These are phyloP conservation scores for Astyanax mexicanus DNA, from an alignment of 2,797 vertebrate species.

Conservation along the genomic window DNA sequence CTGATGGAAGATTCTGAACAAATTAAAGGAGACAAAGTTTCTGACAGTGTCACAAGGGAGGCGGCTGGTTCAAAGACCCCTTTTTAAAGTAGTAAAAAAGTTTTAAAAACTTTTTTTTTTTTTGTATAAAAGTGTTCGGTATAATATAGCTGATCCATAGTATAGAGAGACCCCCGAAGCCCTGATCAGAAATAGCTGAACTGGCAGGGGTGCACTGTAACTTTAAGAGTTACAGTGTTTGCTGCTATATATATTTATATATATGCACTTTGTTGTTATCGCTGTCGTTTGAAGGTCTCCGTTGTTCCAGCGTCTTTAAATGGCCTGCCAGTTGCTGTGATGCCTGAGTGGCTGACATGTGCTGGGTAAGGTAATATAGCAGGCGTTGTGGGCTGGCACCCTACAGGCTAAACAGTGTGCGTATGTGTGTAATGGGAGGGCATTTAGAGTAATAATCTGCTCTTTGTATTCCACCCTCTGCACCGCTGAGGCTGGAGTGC, in stretches of 20 bases:
- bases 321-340: constrained; percentile 35
- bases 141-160: background rate
- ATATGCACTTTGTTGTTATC: constrained; percentile 2
- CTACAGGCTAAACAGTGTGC: constrained; percentile 65
- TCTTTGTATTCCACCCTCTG: constrained; percentile 71
- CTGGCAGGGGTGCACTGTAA: background rate
- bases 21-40: too few species aligned
- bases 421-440: constrained; percentile 73
- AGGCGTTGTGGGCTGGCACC: constrained; percentile 39
- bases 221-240: background rate
- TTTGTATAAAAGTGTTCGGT: background rate
- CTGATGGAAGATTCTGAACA: too few species aligned
- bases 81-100: too few species aligned
- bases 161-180: background rate
- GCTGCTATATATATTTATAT: too few species aligned
- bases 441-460: constrained; percentile 75
- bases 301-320: constrained; percentile 9
- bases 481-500: constrained; percentile 68
- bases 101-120: too few species aligned
- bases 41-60: too few species aligned
- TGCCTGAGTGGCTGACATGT: constrained; percentile 52
- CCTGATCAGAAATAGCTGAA: background rate
- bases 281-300: background rate
- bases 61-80: too few species aligned
- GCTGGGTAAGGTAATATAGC: constrained; percentile 1